Conservation (phyloP, 2,888 invertebrate species). For the Eilema griseolum region DNA sequence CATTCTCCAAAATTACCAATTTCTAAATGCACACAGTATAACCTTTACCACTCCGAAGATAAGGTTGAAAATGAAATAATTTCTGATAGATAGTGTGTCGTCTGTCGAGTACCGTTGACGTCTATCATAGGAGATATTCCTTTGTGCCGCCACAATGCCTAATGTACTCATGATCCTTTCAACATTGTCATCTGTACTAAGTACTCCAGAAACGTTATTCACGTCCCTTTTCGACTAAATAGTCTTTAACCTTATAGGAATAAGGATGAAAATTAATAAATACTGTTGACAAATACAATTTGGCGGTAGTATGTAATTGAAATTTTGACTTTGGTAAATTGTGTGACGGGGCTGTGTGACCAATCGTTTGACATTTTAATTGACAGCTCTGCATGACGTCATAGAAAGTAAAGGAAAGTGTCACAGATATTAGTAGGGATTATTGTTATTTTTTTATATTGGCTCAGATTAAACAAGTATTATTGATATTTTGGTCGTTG, state of each 20-base stretch:
- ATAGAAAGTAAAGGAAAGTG: slow-evolving; percentile 53
- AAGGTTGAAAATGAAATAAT: slow-evolving; percentile 44
- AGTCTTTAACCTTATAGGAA: not conserved
- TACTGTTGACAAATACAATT: slow-evolving; percentile 10
- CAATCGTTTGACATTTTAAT: slow-evolving; percentile 69
- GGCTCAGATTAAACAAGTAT: slow-evolving; percentile 25
- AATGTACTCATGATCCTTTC: slow-evolving; percentile 85
- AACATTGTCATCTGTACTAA: slow-evolving; percentile 83
- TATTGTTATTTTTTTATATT: slow-evolving; percentile 31
- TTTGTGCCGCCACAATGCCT: slow-evolving; percentile 79
- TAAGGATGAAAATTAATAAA: slow-evolving; percentile 38
- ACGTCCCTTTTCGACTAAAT: not conserved
- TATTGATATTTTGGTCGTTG: slow-evolving; percentile 25
- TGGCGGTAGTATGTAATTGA: slow-evolving; percentile 45
- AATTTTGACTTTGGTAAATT: slow-evolving; percentile 83
- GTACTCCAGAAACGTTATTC: slow-evolving; percentile 63
- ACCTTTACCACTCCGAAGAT: slow-evolving; percentile 26
- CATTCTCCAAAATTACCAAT: slow-evolving; percentile 35
- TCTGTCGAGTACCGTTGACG: slow-evolving; percentile 72
- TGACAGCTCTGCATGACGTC: slow-evolving; percentile 70
- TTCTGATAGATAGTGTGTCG: slow-evolving; percentile 16
- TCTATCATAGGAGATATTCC: slow-evolving; percentile 67
- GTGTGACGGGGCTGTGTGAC: slow-evolving; percentile 82
- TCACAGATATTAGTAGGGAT: slow-evolving; percentile 36
- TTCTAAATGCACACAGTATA: not conserved